Evolutionary conservation across 1,140 invertebrate genomes (phyloP), one percentile per base, ranked within the genome.

Genomic region (Drosophila leontia): DNA sequence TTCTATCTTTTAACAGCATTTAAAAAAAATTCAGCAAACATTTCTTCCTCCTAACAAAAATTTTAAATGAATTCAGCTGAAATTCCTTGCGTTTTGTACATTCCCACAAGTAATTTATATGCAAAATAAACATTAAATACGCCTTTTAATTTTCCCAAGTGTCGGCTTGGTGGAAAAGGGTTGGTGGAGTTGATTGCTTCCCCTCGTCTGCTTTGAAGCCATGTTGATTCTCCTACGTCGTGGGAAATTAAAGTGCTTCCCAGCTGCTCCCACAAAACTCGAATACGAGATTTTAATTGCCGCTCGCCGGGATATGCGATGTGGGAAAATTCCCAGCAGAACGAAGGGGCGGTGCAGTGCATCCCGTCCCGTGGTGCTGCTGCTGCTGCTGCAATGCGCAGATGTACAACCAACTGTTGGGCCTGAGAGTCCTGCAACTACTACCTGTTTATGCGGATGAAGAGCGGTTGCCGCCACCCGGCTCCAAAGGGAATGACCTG

Each of bases 241-340:
- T 68, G 84, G 84, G 84, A 88, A 88, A 88, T 88, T 84, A 90
- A 88, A 90, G 71, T 62, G 60, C 65, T 88, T 88, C 60, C 64
- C 67, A 80, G 58, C 74, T 78, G 84, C 64, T 75, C 63, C 50
- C 58, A 45, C 58, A 69, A 19, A 55, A 82, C 80, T 71, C 77
- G 71, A 86, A 80, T 84, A 71, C 84, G 69, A 80, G 84, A 88
- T 80, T 87, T 87, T 87, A 87, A 88, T 87, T 88, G 84, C 62
- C 85, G 84, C 80, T 67, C 61, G 63, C 34, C 77, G 71, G 61
- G 72, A 59, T 57, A 50, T 48, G 59, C 48, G 41, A 12, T 35
- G 53, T 47, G 56, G 35, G n/a, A 7, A 7, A 32, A 68, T 17
- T 64, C 62, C 67, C 71, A 39, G 37, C 1, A 44, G 60, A 47